Evolutionary conservation across 1,140 invertebrate species (phyloP).

Genomic region (Hypsibius dujardini): DNA sequence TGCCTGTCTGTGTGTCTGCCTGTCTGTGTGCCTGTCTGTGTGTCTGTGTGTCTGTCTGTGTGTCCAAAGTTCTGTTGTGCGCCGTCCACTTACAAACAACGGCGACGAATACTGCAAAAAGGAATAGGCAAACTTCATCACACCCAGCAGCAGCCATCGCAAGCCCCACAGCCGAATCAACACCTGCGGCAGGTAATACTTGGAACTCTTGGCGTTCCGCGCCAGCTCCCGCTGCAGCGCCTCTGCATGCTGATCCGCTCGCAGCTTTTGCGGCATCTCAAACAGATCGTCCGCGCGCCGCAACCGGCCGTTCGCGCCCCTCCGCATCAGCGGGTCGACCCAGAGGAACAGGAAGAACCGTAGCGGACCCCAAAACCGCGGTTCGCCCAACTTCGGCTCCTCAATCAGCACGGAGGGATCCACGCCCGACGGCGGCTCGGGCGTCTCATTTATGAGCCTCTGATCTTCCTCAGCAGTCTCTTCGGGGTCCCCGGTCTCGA

Average conservation of each 20-base stretch:
- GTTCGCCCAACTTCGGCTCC: not conserved
- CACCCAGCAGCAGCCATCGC: constrained; percentile 26
- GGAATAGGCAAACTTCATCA: constrained; percentile 15
- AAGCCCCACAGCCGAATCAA: constrained; percentile 30
- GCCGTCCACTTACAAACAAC: not conserved
- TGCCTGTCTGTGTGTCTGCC: no score
- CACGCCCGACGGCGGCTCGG: not conserved
- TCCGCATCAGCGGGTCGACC: constrained; percentile 65
- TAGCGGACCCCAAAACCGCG: not conserved
- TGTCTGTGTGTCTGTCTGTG: no score
- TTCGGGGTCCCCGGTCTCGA: not conserved
- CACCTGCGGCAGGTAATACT: constrained; percentile 34
- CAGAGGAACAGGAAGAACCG: constrained; percentile 53
- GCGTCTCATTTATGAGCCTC: not conserved
- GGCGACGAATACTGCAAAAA: constrained; percentile 15
- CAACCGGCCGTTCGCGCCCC: constrained; percentile 52
- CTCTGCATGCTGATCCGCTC: constrained; percentile 41
- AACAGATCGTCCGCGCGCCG: constrained; percentile 60
- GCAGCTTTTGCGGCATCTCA: constrained; percentile 54
- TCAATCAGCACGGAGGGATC: not conserved
- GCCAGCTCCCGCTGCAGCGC: constrained; percentile 36
- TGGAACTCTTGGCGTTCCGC: constrained; percentile 14
- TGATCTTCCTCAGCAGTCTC: not conserved
- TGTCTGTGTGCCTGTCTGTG: no score
- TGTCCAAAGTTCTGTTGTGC: no score